Evolutionary conservation across 1,140 invertebrate genomes (phyloP).

Genomic region (Heliconius nattereri): DNA sequence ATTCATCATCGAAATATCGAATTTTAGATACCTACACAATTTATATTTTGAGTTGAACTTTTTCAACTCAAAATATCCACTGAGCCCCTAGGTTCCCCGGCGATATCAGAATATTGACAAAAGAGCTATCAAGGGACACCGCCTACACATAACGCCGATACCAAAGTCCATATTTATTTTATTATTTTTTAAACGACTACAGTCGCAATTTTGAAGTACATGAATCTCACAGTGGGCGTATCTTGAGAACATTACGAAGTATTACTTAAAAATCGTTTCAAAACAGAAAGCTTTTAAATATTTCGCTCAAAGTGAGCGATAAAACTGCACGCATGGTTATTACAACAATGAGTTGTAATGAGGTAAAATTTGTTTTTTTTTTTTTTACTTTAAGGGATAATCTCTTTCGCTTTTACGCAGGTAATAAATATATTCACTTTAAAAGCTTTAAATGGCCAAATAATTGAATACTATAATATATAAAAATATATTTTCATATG

Average conservation of each 20-base stretch:
- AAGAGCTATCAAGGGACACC: slow-evolving; percentile 20
- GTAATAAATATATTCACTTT: not conserved
- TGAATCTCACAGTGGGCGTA: slow-evolving; percentile 23
- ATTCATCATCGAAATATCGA: too few relatives aligned
- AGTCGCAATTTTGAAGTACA: slow-evolving; percentile 24
- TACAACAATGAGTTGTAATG: not conserved
- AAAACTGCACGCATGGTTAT: not conserved
- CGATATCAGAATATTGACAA: not conserved
- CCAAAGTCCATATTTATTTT: slow-evolving; percentile 20
- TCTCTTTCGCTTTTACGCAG: not conserved
- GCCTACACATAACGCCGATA: slow-evolving; percentile 10
- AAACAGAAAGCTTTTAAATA: slow-evolving; percentile 7
- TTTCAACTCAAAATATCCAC: too few relatives aligned
- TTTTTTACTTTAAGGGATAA: not conserved
- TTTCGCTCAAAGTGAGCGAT: not conserved
- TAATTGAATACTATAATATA: not conserved
- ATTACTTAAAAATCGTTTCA: slow-evolving; percentile 13
- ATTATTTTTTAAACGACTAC: slow-evolving; percentile 18
- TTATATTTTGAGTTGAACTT: too few relatives aligned
- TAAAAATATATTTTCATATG: too few relatives aligned
- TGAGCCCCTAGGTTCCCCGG: not conserved
- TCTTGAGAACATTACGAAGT: slow-evolving; percentile 19
- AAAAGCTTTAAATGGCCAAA: not conserved
- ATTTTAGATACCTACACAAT: too few relatives aligned
- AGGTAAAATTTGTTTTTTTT: not conserved